Base-by-base conservation (phyloP, 2,113 vertebrate species). In the Amblyopsis rosae region DNA sequence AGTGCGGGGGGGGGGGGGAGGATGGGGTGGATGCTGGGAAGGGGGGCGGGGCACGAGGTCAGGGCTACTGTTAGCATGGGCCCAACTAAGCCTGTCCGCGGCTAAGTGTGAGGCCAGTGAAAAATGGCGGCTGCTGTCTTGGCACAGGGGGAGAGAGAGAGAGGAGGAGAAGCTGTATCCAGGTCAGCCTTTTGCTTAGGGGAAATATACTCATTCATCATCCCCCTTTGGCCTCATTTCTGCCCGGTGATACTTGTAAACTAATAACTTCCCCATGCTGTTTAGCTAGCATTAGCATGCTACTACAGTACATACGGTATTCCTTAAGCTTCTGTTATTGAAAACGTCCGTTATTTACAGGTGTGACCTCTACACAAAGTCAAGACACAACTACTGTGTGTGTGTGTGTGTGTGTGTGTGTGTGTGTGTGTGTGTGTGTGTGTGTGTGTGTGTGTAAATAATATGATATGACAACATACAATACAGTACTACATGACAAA, bases 181-280 rank as follows among this genome's bases (percentile, higher is more conserved):
- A 93, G 95, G 96, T 98, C 97, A 98, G 95, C 88, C 90, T 94
- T 93, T 93, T 92, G 94, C 95, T 95, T 89, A 94, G 92, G 88
- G 92, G 93, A 93, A 93, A 93, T 92, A 83, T 75, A 87, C 83
- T 84, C 95, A 95, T 98, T 96, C 91, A 96, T 98, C 96, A 98
- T 91, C 88, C 86, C 85, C 92, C 92, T 91, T 92, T 95, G 96
- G 95, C 95, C 96, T 98, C 93, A 93, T 98, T 97, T 96, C 95
- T 95, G 93, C 93, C 91, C 90, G 90, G 90, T 93, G 94, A 95
- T 93, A 92, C 93, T 93, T 87, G 46, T 90, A 92, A 91, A 91
- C 95, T 95, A 95, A 94, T 94, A 94, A 94, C 91, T 92, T 90
- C 88, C 79, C 80, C 87, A 90, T 91, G 90, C 88, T 93, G 90